Evolutionary conservation across 2,888 invertebrate genomes (phyloP), one percentile per base, ranked within the genome.

Genomic region (Mesodorylaimus sp.): DNA sequence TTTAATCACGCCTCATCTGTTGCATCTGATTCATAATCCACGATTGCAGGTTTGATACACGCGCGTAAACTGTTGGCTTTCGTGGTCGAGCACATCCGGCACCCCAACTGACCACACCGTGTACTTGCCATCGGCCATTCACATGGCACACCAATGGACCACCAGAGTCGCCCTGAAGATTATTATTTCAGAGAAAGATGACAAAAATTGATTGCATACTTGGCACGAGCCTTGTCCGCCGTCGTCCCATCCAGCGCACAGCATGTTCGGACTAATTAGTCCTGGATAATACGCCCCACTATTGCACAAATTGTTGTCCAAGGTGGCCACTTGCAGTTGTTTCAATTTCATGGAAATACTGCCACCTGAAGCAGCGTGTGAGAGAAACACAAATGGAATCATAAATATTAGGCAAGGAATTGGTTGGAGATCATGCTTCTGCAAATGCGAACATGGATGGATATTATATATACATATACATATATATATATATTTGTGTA

Each of bases 241-340:
- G 19, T 77, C 76, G 65, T 86, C 86, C 67, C 84, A 84, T 16
- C 88, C 88, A 16, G 88, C 88, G 64, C 88, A 88, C 50, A 88
- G 41, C 41, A 39, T 39, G 41, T 7, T 16, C 5, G 7, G 7
- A 21, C 21, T 13, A 16, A 39, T 39, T n/a, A n/a, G 21, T 7
- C 41, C 41, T 7, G 41, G 21, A 21, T 39, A 39, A n/a, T 19
- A 19, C 7, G 10, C 5, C 7, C 21, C 10, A 19, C 21, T 7
- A 23, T 39, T 39, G 41, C 41, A 39, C 21, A 19, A 7, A 39
- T 13, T 23, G 21, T 39, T 39, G 41, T 39, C 41, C 41, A 13
- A 39, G 21, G 21, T 21, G 10, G 41, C n/a, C 10, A 39, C n/a
- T n/a, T n/a, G n/a, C n/a, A n/a, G n/a, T n/a, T n/a, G n/a, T n/a